Base-by-base conservation (phyloP, 2,888 invertebrate genomes). In the Gortyna flavago region DNA sequence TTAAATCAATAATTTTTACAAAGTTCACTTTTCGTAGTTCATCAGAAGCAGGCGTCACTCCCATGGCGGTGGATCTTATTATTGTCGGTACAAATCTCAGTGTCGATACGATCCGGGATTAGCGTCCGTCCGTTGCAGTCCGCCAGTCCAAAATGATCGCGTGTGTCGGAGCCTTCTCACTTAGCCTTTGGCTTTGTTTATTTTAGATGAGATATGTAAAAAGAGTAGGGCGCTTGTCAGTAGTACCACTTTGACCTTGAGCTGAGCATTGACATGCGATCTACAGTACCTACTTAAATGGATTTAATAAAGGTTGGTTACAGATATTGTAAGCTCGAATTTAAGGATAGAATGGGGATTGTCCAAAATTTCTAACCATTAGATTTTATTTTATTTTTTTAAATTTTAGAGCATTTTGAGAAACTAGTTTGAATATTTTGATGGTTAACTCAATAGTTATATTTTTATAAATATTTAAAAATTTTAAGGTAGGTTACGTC, bases 71-170 rank as follows among this genome's bases (percentile, higher is more conserved):
- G 44, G 67, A 75, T 75, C 84, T 85, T 77, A 84, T 86, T 84
- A 79, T 72, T 66, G 62, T 38, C 41, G 62, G 18, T 13, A 13
- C 13, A 75, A 72, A 74, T 76, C 66, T 76, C 77, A 65, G 69
- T 72, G 62, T 72, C 78, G 70, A 32, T 59, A 54, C 77, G 68
- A 86, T 75, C 84, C 80, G 32, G 77, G 87, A 84, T 80, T 84
- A 86, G 59, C 32, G 64, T 57, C 61, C 18, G 25, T 38, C 18
- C n/a, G n/a, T n/a, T n/a, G n/a, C n/a, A n/a, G n/a, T n/a, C n/a
- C 32, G 41, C 38, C 74, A 76, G 62, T 77, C 64, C 61, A 29
- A 79, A 72, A 77, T 67, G 18, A 75, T 80, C 59, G 59, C 71
- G 51, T 38, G 51, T 67, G 41, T 38, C 35, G 25, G 25, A 69